phyloP scores from a whole-genome alignment of 2,888 invertebrate genomes.

The Syritta pipiens region DNA sequence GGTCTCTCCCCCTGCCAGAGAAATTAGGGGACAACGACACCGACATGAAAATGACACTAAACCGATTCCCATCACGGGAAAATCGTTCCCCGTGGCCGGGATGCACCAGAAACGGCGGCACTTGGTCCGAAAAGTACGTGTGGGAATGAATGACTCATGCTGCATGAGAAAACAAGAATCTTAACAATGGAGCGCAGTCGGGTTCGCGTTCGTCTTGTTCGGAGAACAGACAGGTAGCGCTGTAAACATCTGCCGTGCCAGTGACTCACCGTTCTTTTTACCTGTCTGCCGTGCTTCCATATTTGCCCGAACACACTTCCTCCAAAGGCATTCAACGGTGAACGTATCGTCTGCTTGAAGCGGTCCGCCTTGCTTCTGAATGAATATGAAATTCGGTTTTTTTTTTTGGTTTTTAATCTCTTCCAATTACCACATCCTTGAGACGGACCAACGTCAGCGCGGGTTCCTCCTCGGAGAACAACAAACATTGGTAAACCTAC shows the following conservation, averaged over 20 bases:
- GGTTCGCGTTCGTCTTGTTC: not conserved
- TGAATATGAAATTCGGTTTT: not conserved
- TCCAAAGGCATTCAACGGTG: too few relatives aligned
- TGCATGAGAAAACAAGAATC: not conserved
- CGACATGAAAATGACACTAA: conserved; percentile 17
- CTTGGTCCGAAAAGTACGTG: too few relatives aligned
- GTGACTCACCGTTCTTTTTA: conserved; percentile 50
- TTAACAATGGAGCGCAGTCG: not conserved
- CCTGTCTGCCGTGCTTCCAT: conserved; percentile 35
- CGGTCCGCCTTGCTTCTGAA: not conserved
- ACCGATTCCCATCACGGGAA: not conserved
- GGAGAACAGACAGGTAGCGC: not conserved
- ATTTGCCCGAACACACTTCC: conserved; percentile 61
- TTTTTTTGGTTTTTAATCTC: conserved; percentile 28
- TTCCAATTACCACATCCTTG: conserved; percentile 46
- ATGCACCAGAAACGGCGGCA: too few relatives aligned
- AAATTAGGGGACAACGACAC: not conserved
- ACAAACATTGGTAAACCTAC: conserved; percentile 53
- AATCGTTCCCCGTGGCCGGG: conserved; percentile 15
- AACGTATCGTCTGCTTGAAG: not conserved
- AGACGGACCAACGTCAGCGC: conserved; percentile 11
- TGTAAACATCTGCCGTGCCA: conserved; percentile 38
- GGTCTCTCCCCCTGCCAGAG: not conserved
- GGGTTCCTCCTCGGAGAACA: conserved; percentile 2
- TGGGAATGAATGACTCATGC: conserved; percentile 24